Evolutionary conservation across 1,140 invertebrate genomes (phyloP).

Genomic region (Microplitis mediator): DNA sequence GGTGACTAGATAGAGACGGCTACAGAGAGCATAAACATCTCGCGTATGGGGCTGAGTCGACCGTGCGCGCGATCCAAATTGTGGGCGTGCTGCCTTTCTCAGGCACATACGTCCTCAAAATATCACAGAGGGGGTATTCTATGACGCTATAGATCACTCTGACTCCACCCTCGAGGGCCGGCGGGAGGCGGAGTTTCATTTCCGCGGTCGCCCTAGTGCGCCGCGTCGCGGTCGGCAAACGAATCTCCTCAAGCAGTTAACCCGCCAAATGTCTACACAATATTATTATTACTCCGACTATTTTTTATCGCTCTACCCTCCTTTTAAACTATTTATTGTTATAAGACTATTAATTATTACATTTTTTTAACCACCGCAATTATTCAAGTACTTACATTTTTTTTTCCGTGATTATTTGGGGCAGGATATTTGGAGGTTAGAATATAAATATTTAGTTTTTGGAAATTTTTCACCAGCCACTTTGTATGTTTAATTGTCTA

Average conservation of each 20-base stretch:
- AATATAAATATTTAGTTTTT: too few relatives aligned
- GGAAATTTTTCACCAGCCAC: too few relatives aligned
- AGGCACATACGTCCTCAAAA: constrained; percentile 39
- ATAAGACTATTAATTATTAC: too few relatives aligned
- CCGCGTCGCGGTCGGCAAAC: constrained; percentile 33
- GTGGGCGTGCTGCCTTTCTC: constrained; percentile 42
- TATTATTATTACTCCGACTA: too few relatives aligned
- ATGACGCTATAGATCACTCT: constrained; percentile 62
- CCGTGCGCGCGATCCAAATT: constrained; percentile 45
- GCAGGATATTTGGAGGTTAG: too few relatives aligned
- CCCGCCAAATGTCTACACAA: background rate
- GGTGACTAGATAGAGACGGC: constrained; percentile 57
- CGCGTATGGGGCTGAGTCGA: constrained; percentile 32
- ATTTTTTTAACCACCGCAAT: too few relatives aligned
- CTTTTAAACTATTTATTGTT: too few relatives aligned
- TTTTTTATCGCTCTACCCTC: too few relatives aligned
- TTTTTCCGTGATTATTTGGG: too few relatives aligned
- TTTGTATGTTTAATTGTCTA: too few relatives aligned
- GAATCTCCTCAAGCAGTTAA: background rate
- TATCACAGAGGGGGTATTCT: constrained; percentile 53
- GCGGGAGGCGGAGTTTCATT: constrained; percentile 37
- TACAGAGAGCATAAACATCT: constrained; percentile 55
- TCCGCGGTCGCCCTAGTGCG: constrained; percentile 41
- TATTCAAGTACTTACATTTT: background rate
- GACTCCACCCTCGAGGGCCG: constrained; percentile 45